These are phyloP conservation scores for Pongo pygmaeus DNA, from an alignment of 2,113 vertebrate species.

Conservation along the genomic window DNA sequence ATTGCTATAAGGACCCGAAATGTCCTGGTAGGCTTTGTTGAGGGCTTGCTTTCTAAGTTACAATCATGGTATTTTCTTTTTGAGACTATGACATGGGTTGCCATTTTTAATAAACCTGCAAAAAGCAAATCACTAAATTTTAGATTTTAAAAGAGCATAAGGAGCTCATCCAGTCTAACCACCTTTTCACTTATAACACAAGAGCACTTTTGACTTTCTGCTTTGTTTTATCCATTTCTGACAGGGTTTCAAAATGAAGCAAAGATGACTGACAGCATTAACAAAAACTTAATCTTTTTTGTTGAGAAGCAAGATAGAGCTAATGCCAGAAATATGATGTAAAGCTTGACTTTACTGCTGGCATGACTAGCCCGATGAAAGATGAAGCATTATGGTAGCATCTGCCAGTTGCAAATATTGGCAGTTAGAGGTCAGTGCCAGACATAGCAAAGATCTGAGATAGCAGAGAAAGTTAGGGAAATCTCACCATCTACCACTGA, in stretches of 20 bases:
- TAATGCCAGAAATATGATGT: background rate
- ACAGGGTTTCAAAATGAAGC: background rate
- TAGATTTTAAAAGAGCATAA: background rate
- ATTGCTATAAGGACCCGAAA: background rate
- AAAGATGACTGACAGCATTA: background rate
- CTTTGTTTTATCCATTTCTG: background rate
- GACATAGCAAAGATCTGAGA: background rate
- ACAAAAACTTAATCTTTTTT: background rate
- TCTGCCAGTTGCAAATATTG: background rate
- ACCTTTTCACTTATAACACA: background rate
- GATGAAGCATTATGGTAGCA: background rate
- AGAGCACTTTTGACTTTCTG: background rate
- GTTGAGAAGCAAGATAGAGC: background rate
- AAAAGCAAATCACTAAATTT: background rate
- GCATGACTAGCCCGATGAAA: background rate
- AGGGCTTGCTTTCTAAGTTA: background rate
- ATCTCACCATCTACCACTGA: background rate
- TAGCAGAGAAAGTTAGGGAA: background rate
- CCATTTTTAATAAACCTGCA: background rate
- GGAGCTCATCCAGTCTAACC: background rate
- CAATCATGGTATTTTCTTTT: background rate
- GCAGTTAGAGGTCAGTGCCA: background rate
- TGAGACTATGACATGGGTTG: background rate
- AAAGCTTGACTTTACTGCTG: background rate
- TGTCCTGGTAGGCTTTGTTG: background rate